A percentile compares a stretch with the other conserved stretches of the same genome.
These are phyloP conservation scores for Macrosoma leucophasiata DNA, from an alignment of 2,888 invertebrate species.

Conservation along the genomic window DNA sequence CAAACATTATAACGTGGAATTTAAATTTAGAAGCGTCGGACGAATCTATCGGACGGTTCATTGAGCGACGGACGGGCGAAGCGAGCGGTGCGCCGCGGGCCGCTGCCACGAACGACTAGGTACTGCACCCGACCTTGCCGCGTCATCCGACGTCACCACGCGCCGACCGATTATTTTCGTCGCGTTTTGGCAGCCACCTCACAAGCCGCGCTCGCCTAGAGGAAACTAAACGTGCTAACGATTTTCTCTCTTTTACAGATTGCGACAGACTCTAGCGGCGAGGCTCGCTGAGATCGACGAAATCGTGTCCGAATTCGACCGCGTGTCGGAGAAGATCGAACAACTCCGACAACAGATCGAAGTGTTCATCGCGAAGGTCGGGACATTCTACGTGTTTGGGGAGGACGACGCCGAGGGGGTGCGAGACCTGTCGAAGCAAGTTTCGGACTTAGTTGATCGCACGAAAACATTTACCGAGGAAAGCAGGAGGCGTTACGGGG, in stretches of 20 bases:
- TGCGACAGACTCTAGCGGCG: constrained; percentile 85
- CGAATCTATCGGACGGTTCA: constrained; percentile 61
- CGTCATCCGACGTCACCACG: constrained; percentile 63
- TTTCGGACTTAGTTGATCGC: constrained; percentile 72
- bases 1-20: constrained; percentile 65
- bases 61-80: constrained; percentile 71
- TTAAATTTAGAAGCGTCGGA: constrained; percentile 65
- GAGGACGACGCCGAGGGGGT: constrained; percentile 81
- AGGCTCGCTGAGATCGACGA: constrained; percentile 84
- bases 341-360: constrained; percentile 81
- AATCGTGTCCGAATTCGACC: constrained; percentile 85
- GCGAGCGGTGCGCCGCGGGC: constrained; percentile 69
- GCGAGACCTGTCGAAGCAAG: constrained; percentile 72
- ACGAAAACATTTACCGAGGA: constrained; percentile 76
- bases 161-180: constrained; percentile 68
- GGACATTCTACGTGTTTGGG: constrained; percentile 85
- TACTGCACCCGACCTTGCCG: constrained; percentile 61
- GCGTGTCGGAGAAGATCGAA: constrained; percentile 81
- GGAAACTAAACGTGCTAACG: constrained; percentile 33
- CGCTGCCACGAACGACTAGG: constrained; percentile 67
- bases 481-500: constrained; percentile 78
- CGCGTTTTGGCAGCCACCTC: constrained; percentile 61
- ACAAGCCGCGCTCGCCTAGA: constrained; percentile 38
- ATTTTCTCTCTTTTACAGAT: constrained; percentile 76
- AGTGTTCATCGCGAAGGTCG: constrained; percentile 79